Base-by-base conservation (phyloP, 2,888 invertebrate genomes). In the Lysandra coridon region DNA sequence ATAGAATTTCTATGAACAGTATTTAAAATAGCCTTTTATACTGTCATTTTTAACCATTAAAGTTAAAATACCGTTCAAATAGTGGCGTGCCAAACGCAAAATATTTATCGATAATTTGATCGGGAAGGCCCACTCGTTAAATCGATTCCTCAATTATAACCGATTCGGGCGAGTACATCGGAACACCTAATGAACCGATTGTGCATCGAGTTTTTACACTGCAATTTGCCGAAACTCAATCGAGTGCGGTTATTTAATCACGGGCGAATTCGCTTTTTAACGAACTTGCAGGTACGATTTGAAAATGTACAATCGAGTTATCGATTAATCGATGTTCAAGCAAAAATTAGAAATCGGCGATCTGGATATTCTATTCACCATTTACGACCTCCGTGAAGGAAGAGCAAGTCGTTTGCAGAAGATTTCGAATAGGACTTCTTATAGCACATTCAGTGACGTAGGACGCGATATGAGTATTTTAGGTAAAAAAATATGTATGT, bases 131-230 rank as follows among this genome's bases (percentile, higher is more conserved):
- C 14, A 53, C 53, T 75, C 74, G 30, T 82, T 82, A 79, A 82
- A 80, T 81, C 84, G 84, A 87, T 86, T 87, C 85, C 85, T 88
- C 87, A 88, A 88, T 90, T 88, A 87, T 86, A 85, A 85, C 81
- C 81, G 82, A 82, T 85, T 86, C 85, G 85, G 85, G 83, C 75
- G 80, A 82, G 81, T 81, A 80, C 80, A 80, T 80, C 81, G 82
- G 80, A 82, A 82, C 81, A 83, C 82, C 83, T 84, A 84, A 84
- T 84, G 84, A 84, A 83, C 78, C 83, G 79, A 84, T 84, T 84
- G 84, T 84, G 80, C 78, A 82, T 83, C 84, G 81, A 81, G 83
- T 84, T 84, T 83, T 83, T 82, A 83, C 83, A 81, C 81, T 81
- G 82, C 83, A 83, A 84, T 83, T 83, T 81, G 83, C 81, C 78